These are phyloP conservation scores for Drosophila ambigua DNA, from an alignment of 1,140 invertebrate species.

Conservation along the genomic window DNA sequence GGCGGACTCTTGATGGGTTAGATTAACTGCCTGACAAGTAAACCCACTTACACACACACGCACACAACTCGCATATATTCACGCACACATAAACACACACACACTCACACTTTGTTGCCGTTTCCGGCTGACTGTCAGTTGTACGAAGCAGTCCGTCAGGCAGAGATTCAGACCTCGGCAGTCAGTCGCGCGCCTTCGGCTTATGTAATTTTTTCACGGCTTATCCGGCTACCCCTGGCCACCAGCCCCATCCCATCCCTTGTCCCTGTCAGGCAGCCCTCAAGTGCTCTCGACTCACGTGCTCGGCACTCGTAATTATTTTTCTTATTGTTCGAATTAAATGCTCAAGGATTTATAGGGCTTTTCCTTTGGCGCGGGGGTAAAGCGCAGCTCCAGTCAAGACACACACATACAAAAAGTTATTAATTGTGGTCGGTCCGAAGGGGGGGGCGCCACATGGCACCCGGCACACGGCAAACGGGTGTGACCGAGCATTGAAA, in stretches of 20 bases:
- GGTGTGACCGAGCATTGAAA: background rate
- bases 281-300: constrained; percentile 75
- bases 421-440: constrained; percentile 66
- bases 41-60: constrained; percentile 57
- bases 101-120: constrained; percentile 58
- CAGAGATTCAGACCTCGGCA: constrained; percentile 40
- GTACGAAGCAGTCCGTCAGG: constrained; percentile 52
- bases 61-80: constrained; percentile 15
- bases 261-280: constrained; percentile 8
- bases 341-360: constrained; percentile 77
- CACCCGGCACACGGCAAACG: background rate
- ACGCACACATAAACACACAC: constrained; percentile 1
- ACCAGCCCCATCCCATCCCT: constrained; percentile 1
- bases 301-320: constrained; percentile 81
- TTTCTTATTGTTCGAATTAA: constrained; percentile 81
- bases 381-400: constrained; percentile 21
- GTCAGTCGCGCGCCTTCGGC: constrained; percentile 16
- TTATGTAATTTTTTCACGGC: constrained; percentile 78
- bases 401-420: constrained; percentile 38
- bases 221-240: constrained; percentile 39
- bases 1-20: constrained; percentile 69
- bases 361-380: constrained; percentile 29
- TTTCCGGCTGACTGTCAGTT: constrained; percentile 74
- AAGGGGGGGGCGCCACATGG: background rate
- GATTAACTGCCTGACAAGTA: constrained; percentile 82